Percentiles rank a stretch among this genome's conserved stretches.
Conservation (phyloP, 2,888 invertebrate genomes). For the Drosophila eohydei region DNA sequence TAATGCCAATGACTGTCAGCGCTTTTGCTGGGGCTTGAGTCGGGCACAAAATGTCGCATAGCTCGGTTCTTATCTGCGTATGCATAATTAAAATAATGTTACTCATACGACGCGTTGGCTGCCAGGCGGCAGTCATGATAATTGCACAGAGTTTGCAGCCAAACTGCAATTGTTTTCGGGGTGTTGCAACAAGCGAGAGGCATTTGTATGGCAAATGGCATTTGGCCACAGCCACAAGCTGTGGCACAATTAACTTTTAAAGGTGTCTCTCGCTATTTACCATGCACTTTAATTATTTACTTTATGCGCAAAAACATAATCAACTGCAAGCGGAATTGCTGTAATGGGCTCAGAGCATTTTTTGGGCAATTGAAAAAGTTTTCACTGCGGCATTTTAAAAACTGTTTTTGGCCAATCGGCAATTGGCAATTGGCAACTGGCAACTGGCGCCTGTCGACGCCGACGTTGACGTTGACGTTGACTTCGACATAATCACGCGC, state of each 20-base stretch:
- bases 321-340: constrained; percentile 21
- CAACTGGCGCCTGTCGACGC: constrained; percentile 73
- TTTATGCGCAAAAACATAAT: constrained; percentile 38
- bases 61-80: constrained; percentile 41
- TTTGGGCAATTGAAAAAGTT: constrained; percentile 66
- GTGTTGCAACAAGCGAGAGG: constrained; percentile 35
- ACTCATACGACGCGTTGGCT: constrained; percentile 70
- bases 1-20: constrained; percentile 65
- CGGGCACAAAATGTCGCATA: constrained; percentile 57
- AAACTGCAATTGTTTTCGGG: constrained; percentile 25
- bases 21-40: constrained; percentile 13
- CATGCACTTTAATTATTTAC: constrained; percentile 38
- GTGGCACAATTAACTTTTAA: constrained; percentile 29
- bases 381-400: constrained; percentile 67
- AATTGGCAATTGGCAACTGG: constrained; percentile 11
- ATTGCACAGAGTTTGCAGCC: constrained; percentile 46
- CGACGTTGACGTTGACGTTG: constrained; percentile 44
- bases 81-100: constrained; percentile 76
- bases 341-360: constrained; percentile 39
- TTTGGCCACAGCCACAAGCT: constrained; percentile 28
- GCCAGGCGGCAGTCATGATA: constrained; percentile 47
- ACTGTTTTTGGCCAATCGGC: constrained; percentile 45
- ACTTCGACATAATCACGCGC: constrained; percentile 78
- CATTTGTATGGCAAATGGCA: constrained; percentile 21
- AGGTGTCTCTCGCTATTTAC: constrained; percentile 20